phyloP scores from a whole-genome alignment of 2,113 vertebrate species.

The Ancistrus triradiatus region DNA sequence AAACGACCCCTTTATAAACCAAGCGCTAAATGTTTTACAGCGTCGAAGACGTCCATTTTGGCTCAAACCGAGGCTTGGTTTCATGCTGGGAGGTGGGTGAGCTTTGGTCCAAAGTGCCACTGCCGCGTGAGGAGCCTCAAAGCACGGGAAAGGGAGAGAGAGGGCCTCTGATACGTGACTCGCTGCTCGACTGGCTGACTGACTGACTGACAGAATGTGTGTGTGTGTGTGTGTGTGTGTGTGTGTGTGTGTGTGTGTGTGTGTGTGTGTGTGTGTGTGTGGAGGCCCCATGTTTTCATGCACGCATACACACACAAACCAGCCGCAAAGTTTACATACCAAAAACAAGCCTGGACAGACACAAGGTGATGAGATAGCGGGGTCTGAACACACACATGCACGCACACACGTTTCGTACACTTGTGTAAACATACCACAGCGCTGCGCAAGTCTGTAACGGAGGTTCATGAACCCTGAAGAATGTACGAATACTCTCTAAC shows the following conservation, averaged over 20 bases:
- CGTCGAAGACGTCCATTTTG: slow-evolving; percentile 10
- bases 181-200: slow-evolving; percentile 24
- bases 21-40: slow-evolving; percentile 57
- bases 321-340: slow-evolving; percentile 21
- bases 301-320: not conserved
- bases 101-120: not conserved
- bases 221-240: slow-evolving; percentile 8
- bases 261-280: slow-evolving; percentile 11
- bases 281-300: too few relatives aligned
- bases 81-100: not conserved
- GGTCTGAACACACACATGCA: slow-evolving; percentile 6
- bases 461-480: slow-evolving; percentile 18
- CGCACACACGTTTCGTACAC: too few relatives aligned
- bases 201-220: not conserved
- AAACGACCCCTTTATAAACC: slow-evolving; percentile 57
- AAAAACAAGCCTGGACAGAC: slow-evolving; percentile 29
- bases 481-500: slow-evolving; percentile 27
- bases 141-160: slow-evolving; percentile 7
- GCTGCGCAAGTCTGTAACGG: too few relatives aligned
- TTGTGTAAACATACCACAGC: too few relatives aligned
- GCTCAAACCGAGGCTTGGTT: slow-evolving; percentile 19
- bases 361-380: not conserved
- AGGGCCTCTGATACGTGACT: slow-evolving; percentile 22
- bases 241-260: slow-evolving; percentile 7
- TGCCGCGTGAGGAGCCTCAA: not conserved